Base-by-base conservation (phyloP, 2,797 vertebrate genomes). In the Aplochiton taeniatus region DNA sequence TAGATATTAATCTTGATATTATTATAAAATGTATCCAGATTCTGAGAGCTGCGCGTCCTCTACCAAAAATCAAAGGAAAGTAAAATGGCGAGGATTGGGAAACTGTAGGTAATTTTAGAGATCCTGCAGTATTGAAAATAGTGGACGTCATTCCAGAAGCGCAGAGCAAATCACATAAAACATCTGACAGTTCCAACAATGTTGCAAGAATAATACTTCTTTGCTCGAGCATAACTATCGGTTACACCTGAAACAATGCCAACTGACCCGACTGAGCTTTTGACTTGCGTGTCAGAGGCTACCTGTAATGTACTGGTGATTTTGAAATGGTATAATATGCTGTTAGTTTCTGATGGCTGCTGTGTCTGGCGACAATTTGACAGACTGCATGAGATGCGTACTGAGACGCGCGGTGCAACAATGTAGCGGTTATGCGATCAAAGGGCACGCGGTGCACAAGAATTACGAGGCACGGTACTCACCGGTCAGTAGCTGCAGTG, bases 11-110 rank as follows among this genome's bases (percentile, higher is more conserved):
- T 54, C 18, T 45, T 48, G 48, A 62, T 31, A 70, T 59, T 16
- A 7, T 9, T 9, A 52, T 17, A 58, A 74, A 66, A 56, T 18
- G 71, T 67, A 68, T 43, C 58, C 14, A 62, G 13, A 61, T 57
- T 18, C 63, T 72, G 61, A 78, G 81, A 80, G 85, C 87, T 69
- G 82, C 75, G 77, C 80, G 85, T 85, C 83, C 85, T 83, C 86
- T 69, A 79, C 80, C 71, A 72, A 66, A 82, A 45, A 85, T 83
- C 80, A 89, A 88, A 89, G 77, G 74, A 49, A 60, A 85, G 86
- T 83, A 91, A 91, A 91, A 92, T 90, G 89, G 90, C 88, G 89
- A 90, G 77, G 88, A 90, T 78, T 89, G 85, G 82, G 83, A 78
- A 84, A 89, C 78, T 83, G 87, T 74, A 83, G 86, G 81, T 76